Base-by-base conservation (phyloP, 1,140 invertebrate species). In the Stegodyphus mimosarum region DNA sequence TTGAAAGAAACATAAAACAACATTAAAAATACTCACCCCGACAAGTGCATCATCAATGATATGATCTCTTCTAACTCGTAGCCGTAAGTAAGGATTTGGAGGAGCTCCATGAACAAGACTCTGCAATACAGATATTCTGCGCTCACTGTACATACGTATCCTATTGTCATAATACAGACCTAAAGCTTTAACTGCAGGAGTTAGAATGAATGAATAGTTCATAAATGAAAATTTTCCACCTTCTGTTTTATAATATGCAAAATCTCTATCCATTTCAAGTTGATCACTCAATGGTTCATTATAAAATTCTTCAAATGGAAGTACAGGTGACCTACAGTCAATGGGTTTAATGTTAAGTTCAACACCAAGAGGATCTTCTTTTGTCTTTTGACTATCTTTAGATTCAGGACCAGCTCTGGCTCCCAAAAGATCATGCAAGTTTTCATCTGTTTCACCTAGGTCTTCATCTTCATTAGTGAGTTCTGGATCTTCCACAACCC, bases 161-260 rank as follows among this genome's bases (percentile, higher is more conserved):
- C 97, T 93, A 90, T 97, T 98, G 90, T 98, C 97, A 90, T 96
- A 98, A 91, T 97, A 98, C 51, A 98, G 91, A 0, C 95, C 96
- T 83, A 97, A 92, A 10, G 95, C 95, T 91, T 98, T 98, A 0
- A 96, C 97, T 1, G 96, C 95, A 5, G 96, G 95, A n/a, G 95
- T 98, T 55, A 98, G 91, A 87, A 98, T 95, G 91, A 98, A 98
- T 9, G 95, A 94, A 90, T 97, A 96, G 88, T 94, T 93, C 93
- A 98, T 95, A 90, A 98, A 98, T 87, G 96, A 96, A 91, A 98
- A 98, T 90, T 96, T 96, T 13, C 77, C 86, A 86, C 72, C 73
- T 89, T 96, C 83, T 77, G 75, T 72, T 90, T 95, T 95, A 89
- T 96, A 97, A 89, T 96, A 95, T 7, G 95, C 94, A 92, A 96